A percentile compares a stretch with the other conserved stretches of the same genome.
phyloP scores from a whole-genome alignment of 2,113 vertebrate species.

The Thamnophis sirtalis region DNA sequence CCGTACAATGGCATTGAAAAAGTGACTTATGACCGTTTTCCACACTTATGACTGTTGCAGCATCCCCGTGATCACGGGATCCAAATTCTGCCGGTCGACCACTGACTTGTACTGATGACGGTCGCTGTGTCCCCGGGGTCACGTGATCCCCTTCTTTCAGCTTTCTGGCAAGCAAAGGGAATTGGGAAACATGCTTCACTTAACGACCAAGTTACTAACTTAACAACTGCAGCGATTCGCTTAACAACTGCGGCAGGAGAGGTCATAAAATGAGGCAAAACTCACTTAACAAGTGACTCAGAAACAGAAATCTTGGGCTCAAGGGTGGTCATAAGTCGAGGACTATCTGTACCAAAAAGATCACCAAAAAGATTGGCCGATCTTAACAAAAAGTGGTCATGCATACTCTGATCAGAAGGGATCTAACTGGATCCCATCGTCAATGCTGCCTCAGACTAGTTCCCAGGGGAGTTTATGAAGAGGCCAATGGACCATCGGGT shows the following conservation, averaged over 20 bases:
- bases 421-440: neutral
- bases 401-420: conserved; percentile 78
- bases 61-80: neutral
- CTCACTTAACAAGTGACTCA: too few species aligned
- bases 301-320: too few species aligned
- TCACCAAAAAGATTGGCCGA: neutral
- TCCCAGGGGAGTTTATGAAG: neutral
- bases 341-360: neutral
- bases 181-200: neutral
- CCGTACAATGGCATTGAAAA: neutral
- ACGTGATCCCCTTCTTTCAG: too few species aligned
- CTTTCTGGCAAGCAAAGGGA: neutral
- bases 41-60: neutral
- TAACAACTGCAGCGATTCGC: neutral
- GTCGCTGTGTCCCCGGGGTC: neutral
- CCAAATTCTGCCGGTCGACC: neutral
- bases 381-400: conserved; percentile 75
- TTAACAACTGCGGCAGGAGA: neutral
- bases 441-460: neutral
- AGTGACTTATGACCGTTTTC: neutral
- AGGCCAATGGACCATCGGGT: neutral
- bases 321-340: too few species aligned
- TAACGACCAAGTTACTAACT: too few species aligned
- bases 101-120: neutral
- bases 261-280: neutral